A percentile compares a stretch with the other conserved stretches of the same genome.
phyloP scores from a whole-genome alignment of 1,140 invertebrate genomes.

The Conus ventricosus region DNA sequence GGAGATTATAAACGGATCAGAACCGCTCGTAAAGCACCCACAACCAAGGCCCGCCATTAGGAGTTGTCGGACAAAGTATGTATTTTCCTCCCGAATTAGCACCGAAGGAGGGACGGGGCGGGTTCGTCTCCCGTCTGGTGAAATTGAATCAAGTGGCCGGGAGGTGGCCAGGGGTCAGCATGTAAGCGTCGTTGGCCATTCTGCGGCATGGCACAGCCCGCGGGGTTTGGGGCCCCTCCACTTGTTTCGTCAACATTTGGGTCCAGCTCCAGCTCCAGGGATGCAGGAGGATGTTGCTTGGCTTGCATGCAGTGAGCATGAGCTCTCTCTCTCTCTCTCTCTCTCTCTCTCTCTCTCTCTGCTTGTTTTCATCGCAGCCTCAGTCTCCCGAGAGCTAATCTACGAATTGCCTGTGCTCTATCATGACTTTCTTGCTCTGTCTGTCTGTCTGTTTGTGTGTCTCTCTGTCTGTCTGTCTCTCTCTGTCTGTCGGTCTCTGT shows the following conservation, averaged over 20 bases:
- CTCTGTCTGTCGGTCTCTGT: too few relatives aligned
- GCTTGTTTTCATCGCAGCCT: not conserved
- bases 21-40: slow-evolving; percentile 25
- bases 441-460: too few relatives aligned
- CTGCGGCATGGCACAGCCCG: slow-evolving; percentile 3
- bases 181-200: slow-evolving; percentile 14
- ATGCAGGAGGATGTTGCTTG: too few relatives aligned
- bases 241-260: slow-evolving; percentile 3
- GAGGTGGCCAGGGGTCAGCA: not conserved
- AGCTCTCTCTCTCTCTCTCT: too few relatives aligned
- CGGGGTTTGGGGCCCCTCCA: not conserved
- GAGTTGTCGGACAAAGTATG: slow-evolving; percentile 35
- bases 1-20: slow-evolving; percentile 29
- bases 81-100: slow-evolving; percentile 37
- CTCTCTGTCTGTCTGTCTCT: too few relatives aligned
- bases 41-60: slow-evolving; percentile 31
- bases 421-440: too few relatives aligned
- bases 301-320: too few relatives aligned
- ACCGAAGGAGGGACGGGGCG: slow-evolving; percentile 6
- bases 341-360: too few relatives aligned
- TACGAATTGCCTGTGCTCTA: not conserved
- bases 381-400: not conserved
- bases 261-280: not conserved
- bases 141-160: slow-evolving; percentile 29
- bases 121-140: slow-evolving; percentile 29